Evolutionary conservation across 1,140 invertebrate genomes (phyloP).

Genomic region (Zaprionus gabonicus): DNA sequence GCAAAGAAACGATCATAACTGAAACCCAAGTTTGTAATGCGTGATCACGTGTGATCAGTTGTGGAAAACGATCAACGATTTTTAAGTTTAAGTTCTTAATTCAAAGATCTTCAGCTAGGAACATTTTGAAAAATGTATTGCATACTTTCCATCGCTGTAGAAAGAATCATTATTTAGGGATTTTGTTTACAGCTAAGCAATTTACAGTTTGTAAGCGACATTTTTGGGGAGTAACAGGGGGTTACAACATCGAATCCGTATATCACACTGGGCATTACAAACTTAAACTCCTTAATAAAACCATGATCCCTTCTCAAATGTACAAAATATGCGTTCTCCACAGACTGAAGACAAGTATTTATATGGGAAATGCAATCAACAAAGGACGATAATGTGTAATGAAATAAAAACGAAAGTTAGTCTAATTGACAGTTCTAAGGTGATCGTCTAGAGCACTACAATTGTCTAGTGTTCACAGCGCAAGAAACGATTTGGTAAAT

Average conservation of each 20-base stretch:
- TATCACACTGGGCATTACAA: slow-evolving; percentile 20
- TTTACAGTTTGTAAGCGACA: slow-evolving; percentile 33
- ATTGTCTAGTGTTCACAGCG: slow-evolving; percentile 46
- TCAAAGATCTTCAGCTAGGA: not conserved
- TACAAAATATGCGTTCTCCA: slow-evolving; percentile 54
- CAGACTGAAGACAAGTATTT: slow-evolving; percentile 57
- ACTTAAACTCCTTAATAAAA: slow-evolving; percentile 4
- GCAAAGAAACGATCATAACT: slow-evolving; percentile 23
- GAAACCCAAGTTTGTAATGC: slow-evolving; percentile 2
- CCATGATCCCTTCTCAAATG: slow-evolving; percentile 15
- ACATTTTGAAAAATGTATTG: not conserved
- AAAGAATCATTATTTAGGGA: slow-evolving; percentile 23
- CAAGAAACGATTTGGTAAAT: slow-evolving; percentile 17
- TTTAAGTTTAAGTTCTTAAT: not conserved
- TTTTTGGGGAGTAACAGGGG: slow-evolving; percentile 21
- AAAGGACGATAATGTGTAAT: slow-evolving; percentile 13
- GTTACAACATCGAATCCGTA: slow-evolving; percentile 42
- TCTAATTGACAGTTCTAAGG: slow-evolving; percentile 29
- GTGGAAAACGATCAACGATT: slow-evolving; percentile 35
- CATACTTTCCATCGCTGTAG: slow-evolving; percentile 17
- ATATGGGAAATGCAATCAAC: slow-evolving; percentile 24
- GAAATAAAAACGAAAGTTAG: not conserved
- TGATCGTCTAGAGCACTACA: slow-evolving; percentile 68
- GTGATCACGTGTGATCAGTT: slow-evolving; percentile 53
- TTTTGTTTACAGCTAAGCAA: slow-evolving; percentile 5